Evolutionary conservation across 1,140 invertebrate species (phyloP).

Genomic region (Aphis gossypii): DNA sequence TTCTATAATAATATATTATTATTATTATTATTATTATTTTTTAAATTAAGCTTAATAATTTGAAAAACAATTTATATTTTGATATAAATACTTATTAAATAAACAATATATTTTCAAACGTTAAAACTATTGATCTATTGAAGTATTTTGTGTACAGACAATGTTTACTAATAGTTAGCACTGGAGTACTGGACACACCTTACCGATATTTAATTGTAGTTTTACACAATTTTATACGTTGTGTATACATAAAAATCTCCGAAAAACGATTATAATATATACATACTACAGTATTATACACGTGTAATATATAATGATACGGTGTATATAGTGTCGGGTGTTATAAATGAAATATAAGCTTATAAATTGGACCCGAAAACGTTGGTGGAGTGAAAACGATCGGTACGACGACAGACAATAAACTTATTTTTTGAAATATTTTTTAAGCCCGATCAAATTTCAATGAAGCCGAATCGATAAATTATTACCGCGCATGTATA

Average conservation of each 20-base stretch:
- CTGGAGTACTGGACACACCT: background rate
- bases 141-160: background rate
- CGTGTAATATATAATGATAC: background rate
- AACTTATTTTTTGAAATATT: background rate
- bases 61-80: background rate
- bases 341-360: constrained; percentile 18
- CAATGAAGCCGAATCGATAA: background rate
- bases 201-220: background rate
- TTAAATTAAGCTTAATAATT: background rate
- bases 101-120: background rate
- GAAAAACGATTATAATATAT: background rate
- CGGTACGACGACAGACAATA: background rate
- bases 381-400: background rate
- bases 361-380: background rate
- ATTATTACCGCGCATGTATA: background rate
- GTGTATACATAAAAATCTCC: background rate
- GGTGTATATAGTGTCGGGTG: constrained; percentile 11
- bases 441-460: constrained; percentile 11
- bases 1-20: too few species aligned
- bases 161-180: background rate
- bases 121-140: background rate
- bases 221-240: background rate
- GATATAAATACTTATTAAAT: background rate
- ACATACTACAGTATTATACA: background rate
- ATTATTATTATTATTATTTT: too few species aligned